phyloP scores from a whole-genome alignment of 2,113 vertebrate species.

The Rhynchomys soricoides region DNA sequence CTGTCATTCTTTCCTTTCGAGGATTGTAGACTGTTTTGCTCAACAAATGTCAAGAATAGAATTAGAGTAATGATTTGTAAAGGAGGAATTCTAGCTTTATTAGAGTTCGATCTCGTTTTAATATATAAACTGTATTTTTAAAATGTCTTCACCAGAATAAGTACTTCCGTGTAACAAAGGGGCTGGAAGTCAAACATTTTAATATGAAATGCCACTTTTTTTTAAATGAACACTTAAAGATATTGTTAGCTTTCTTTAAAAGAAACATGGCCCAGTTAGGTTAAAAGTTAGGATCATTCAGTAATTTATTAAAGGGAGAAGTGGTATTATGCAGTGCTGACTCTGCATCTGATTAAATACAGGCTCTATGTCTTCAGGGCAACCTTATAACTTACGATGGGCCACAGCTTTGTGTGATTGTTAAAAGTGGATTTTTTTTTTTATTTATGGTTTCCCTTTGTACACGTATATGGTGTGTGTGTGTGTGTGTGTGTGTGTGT shows the following conservation, averaged over 20 bases:
- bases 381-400: neutral
- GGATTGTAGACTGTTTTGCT: neutral
- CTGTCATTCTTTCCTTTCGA: neutral
- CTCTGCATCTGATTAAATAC: neutral
- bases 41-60: neutral
- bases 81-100: neutral
- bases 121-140: conserved; percentile 4
- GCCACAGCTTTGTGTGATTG: neutral
- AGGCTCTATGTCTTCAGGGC: neutral
- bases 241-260: neutral
- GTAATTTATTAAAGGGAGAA: neutral
- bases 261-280: neutral
- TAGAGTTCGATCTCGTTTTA: conserved; percentile 38
- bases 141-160: neutral
- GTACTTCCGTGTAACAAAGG: neutral
- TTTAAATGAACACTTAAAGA: neutral
- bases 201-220: neutral
- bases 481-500: neutral
- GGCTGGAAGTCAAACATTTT: conserved; percentile 34
- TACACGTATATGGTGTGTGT: too few species aligned
- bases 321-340: neutral
- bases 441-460: neutral
- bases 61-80: neutral
- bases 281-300: neutral
- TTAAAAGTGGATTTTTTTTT: neutral